Evolutionary conservation across 2,888 invertebrate genomes (phyloP), one percentile per base, ranked within the genome.

Genomic region (Bellardia bayeri): DNA sequence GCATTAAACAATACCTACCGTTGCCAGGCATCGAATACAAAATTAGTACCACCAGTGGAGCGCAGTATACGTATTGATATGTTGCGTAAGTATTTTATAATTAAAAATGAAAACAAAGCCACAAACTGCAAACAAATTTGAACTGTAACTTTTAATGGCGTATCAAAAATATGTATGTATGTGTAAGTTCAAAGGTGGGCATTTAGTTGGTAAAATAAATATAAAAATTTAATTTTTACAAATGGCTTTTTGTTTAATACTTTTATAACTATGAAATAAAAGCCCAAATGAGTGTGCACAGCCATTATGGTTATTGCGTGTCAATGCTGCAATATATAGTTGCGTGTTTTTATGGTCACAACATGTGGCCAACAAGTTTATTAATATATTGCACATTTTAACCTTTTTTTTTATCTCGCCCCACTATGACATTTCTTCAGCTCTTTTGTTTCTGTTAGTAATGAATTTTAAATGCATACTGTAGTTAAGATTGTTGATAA

Each of bases 11-110:
- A 97, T 58, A 97, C 97, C 49, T 98, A 96, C 94, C 97, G 97
- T 93, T 98, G 98, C 92, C 96, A 97, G 93, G 98, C 98, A 13
- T 96, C 96, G 83, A 98, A 98, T 93, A 98, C 98, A 64, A 97
- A 97, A 93, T 95, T 98, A 87, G 97, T 97, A 93, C 96, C 96
- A 92, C 97, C 98, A 1, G 95, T 96, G 82, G 97, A 98, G 93
- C 96, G 97, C 92, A 96, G 96, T 89, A 97, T 98, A 90, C 95
- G 97, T 90, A 95, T 98, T 90, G 97, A 98, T 93, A 95, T 98
- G 95, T 95, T 97, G 92, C 94, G 98, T 98, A 94, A 96, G 97
- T 96, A 90, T 82, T 68, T 68, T n/a, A 42, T 68, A 40, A 33
- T 23, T 54, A 72, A 74, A 64, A n/a, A 23, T 23, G 30, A 11